These are phyloP conservation scores for Nephrotoma flavescens DNA, from an alignment of 2,888 invertebrate species.

Conservation along the genomic window DNA sequence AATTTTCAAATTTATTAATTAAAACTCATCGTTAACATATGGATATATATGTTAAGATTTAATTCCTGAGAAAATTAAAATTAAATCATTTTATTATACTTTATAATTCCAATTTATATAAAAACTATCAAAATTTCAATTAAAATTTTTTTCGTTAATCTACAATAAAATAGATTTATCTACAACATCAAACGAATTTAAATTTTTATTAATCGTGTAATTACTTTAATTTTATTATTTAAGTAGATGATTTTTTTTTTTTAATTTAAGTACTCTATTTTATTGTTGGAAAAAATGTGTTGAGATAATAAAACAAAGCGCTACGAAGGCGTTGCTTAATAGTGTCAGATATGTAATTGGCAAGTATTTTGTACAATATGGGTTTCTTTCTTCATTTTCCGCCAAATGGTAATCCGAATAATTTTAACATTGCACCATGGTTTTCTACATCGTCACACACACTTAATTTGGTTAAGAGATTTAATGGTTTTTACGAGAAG, in stretches of 20 bases:
- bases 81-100: neutral
- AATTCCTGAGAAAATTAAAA: neutral
- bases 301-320: neutral
- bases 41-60: neutral
- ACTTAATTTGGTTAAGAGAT: no score
- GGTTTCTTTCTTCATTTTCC: no score
- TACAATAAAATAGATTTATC: neutral
- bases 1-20: neutral
- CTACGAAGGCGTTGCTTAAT: neutral
- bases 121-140: neutral
- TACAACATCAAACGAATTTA: neutral
- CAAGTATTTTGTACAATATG: no score
- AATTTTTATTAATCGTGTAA: neutral
- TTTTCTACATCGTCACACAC: no score
- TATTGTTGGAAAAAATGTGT: neutral
- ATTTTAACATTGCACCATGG: no score
- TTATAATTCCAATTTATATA: neutral
- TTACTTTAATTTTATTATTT: neutral
- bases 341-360: no score
- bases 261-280: neutral
- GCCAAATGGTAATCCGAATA: no score
- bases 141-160: neutral
- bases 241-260: neutral
- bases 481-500: no score
- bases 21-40: neutral